Evolutionary conservation across 2,888 invertebrate genomes (phyloP), one percentile per base, ranked within the genome.

Genomic region (Cosmopolites sordidus): DNA sequence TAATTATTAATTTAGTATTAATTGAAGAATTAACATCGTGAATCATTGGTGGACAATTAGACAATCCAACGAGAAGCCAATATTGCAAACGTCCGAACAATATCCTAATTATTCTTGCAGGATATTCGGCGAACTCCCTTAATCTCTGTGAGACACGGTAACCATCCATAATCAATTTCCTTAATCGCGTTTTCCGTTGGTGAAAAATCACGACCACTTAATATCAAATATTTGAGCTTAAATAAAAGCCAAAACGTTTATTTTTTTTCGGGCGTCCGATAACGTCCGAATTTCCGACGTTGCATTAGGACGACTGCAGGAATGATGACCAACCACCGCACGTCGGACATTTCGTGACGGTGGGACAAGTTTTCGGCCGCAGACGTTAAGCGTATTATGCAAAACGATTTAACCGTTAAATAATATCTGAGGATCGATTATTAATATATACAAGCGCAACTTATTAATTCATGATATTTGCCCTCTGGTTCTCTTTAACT

Each of bases 401-500:
- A 51, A 51, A 51, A 46, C 51, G 40, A 33, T 18, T 17, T 45
- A 51, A 51, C 51, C 45, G 51, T 51, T 44, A 51, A 51, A 49
- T 22, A 51, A 51, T 51, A 51, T 51, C 51, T 45, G 45, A 22
- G 39, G 51, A 51, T 51, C 51, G 46, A 51, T 51, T 51, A 51
- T 45, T 45, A 51, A 51, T 51, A 51, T 50, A 51, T 46, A 33
- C 12, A 41, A 45, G 50, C 43, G 39, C 38, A 15, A 51, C 45
- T 51, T 45, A 51, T 51, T 51, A 51, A 51, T 51, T 33, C 45
- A 46, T 46, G 41, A 51, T 45, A 51, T 44, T 43, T 51, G 44
- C 45, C 51, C 42, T 40, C 17, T 40, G 51, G 51, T 33, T 40
- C 22, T 22, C 8, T 22, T 22, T 22, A 22, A 45, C 33, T 33